phyloP scores from a whole-genome alignment of 2,888 invertebrate species.

The Alcis repandata region DNA sequence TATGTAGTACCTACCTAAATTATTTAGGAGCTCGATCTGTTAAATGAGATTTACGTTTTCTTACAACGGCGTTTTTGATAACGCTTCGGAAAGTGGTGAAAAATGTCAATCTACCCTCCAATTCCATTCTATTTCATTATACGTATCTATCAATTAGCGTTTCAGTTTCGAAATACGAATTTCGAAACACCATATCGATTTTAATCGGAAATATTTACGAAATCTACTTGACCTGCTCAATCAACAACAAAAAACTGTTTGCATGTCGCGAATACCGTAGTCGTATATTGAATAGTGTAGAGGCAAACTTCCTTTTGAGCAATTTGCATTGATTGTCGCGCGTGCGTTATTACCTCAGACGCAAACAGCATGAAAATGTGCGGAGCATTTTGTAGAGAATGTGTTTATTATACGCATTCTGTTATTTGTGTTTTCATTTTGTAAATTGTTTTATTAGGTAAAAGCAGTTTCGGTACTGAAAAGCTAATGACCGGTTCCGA shows the following conservation, averaged over 20 bases:
- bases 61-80: too few species aligned
- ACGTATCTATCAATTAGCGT: too few species aligned
- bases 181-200: background rate
- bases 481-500: too few species aligned
- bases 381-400: background rate
- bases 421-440: too few species aligned
- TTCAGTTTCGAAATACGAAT: background rate
- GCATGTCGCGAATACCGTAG: conserved; percentile 40
- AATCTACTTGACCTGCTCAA: conserved; percentile 33
- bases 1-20: too few species aligned
- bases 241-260: conserved; percentile 37
- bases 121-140: too few species aligned
- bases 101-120: too few species aligned
- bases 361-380: conserved; percentile 5
- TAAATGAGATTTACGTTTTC: too few species aligned
- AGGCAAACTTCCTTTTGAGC: conserved; percentile 36
- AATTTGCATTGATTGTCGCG: conserved; percentile 39
- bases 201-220: background rate
- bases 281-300: conserved; percentile 43
- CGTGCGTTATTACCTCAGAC: conserved; percentile 40
- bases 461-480: too few species aligned
- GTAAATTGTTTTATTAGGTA: too few species aligned
- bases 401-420: background rate
- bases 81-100: too few species aligned
- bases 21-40: too few species aligned